Evolutionary conservation across 2,113 vertebrate species (phyloP).

Genomic region (Mirza zaza): DNA sequence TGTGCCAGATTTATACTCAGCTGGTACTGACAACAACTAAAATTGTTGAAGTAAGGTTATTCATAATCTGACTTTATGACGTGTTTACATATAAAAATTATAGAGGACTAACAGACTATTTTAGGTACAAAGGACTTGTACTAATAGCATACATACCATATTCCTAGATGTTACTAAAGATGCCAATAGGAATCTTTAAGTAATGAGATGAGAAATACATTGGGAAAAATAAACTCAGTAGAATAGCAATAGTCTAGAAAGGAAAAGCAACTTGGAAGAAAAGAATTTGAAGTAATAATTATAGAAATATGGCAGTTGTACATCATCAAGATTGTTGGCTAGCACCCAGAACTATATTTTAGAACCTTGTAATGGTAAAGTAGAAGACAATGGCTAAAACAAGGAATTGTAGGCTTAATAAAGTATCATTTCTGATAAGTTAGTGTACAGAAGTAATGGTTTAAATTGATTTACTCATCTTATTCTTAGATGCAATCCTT

Average conservation of each 20-base stretch:
- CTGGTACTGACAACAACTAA: not conserved
- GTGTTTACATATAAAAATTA: not conserved
- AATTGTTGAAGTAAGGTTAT: not conserved
- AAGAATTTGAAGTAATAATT: not conserved
- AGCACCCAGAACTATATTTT: not conserved
- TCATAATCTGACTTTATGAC: not conserved
- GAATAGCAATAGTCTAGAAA: not conserved
- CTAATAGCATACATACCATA: not conserved
- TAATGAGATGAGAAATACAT: not conserved
- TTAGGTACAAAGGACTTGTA: not conserved
- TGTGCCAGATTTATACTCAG: not conserved
- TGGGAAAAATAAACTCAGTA: not conserved
- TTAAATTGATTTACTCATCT: not conserved
- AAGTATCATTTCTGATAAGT: not conserved
- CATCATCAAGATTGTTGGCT: not conserved
- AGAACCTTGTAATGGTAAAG: not conserved
- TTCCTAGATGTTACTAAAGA: constrained; percentile 6
- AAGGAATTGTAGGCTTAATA: not conserved
- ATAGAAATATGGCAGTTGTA: not conserved
- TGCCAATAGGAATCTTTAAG: not conserved
- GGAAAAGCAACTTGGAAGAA: not conserved
- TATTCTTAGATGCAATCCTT: not conserved
- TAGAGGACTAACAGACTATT: not conserved
- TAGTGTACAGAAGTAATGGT: not conserved
- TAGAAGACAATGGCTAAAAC: not conserved